phyloP scores from a whole-genome alignment of 2,888 invertebrate genomes.

The Coelinius sp. region DNA sequence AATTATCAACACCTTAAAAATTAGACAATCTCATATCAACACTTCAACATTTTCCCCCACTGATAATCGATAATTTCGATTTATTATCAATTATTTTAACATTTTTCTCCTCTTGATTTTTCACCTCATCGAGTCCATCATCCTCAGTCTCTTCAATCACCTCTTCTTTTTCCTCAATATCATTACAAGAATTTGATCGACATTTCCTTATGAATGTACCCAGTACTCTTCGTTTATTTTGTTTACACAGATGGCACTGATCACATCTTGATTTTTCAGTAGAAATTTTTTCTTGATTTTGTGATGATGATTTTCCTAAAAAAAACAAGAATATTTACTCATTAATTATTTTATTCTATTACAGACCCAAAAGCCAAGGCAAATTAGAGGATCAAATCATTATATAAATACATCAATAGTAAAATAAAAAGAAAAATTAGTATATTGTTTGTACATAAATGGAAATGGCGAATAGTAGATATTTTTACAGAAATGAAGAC shows the following conservation, averaged over 20 bases:
- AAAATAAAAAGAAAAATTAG: too few species aligned
- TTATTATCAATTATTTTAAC: not conserved
- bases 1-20: not conserved
- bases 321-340: slow-evolving; percentile 26
- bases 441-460: too few species aligned
- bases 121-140: not conserved
- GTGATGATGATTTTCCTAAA: slow-evolving; percentile 54
- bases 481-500: too few species aligned
- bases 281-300: slow-evolving; percentile 54
- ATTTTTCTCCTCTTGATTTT: not conserved
- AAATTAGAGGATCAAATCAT: too few species aligned
- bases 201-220: slow-evolving; percentile 73
- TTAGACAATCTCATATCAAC: not conserved
- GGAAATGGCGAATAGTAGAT: too few species aligned
- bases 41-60: not conserved
- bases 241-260: slow-evolving; percentile 73
- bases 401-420: too few species aligned
- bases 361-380: too few species aligned
- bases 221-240: slow-evolving; percentile 73
- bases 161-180: slow-evolving; percentile 72
- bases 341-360: not conserved
- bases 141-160: slow-evolving; percentile 52
- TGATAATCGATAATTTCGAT: not conserved
- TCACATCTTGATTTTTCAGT: slow-evolving; percentile 47
- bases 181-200: slow-evolving; percentile 71